phyloP scores from a whole-genome alignment of 2,113 vertebrate genomes.

The Orycteropus afer region DNA sequence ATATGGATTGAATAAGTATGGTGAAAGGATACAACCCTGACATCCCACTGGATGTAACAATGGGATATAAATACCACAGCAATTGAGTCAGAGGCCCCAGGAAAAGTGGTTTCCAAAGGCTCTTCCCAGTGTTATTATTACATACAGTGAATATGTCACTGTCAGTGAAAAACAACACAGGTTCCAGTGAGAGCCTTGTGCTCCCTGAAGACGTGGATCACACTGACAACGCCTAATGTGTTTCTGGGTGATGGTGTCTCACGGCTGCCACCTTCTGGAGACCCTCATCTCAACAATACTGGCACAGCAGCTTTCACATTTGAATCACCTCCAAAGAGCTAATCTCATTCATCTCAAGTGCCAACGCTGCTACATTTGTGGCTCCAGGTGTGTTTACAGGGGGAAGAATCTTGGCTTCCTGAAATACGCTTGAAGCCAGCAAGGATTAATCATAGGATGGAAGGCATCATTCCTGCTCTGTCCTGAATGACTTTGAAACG shows the following conservation, averaged over 20 bases:
- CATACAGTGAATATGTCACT: neutral
- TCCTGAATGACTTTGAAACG: neutral
- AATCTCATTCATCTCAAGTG: neutral
- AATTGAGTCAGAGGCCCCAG: neutral
- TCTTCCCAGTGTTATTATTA: neutral
- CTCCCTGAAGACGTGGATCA: fast-evolving
- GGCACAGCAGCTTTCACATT: neutral
- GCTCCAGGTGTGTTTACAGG: neutral
- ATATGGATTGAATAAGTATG: too few relatives aligned
- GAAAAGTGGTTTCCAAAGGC: neutral
- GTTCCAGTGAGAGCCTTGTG: neutral
- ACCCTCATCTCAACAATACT: neutral
- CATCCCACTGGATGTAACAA: too few relatives aligned
- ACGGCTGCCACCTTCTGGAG: slow-evolving; percentile 67
- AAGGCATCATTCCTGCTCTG: neutral
- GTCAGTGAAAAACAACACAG: neutral
- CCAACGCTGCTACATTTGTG: neutral
- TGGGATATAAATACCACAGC: neutral
- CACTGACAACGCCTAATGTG: neutral
- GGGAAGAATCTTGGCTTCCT: fast-evolving
- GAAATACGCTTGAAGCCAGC: fast-evolving
- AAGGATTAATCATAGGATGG: neutral
- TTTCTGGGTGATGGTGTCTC: neutral
- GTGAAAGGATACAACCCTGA: too few relatives aligned
- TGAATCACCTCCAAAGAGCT: neutral